phyloP scores from a whole-genome alignment of 2,797 vertebrate species.

The Simalia tracyae region DNA sequence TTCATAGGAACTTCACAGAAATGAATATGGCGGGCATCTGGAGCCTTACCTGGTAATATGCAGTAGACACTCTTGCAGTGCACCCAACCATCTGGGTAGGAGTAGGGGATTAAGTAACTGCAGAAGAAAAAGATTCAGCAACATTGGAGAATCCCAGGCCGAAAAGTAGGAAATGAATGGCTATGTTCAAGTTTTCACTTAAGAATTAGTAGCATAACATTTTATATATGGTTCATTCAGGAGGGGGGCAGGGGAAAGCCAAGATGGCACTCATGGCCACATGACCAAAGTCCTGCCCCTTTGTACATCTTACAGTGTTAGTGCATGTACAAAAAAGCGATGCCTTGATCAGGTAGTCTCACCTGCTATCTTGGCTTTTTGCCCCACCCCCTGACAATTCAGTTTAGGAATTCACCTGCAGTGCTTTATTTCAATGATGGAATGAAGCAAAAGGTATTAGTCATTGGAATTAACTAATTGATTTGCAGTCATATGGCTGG shows the following conservation, averaged over 20 bases:
- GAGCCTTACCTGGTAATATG: neutral
- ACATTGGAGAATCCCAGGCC: neutral
- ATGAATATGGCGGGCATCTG: neutral
- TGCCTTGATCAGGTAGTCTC: neutral
- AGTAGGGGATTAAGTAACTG: neutral
- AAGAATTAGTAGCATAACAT: neutral
- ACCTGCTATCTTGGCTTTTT: neutral
- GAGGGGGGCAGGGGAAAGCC: neutral
- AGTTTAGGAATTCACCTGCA: neutral
- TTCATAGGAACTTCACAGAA: neutral
- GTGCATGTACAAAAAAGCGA: neutral
- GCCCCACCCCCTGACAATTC: neutral
- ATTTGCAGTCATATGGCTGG: neutral
- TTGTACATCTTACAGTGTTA: neutral
- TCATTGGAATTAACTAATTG: constrained; percentile 13
- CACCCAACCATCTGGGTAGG: neutral
- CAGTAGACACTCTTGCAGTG: neutral
- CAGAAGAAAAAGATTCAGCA: neutral
- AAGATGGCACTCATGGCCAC: neutral
- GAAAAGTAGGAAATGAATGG: neutral
- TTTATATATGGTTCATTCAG: neutral
- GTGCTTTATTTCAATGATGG: neutral
- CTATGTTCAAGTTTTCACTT: neutral
- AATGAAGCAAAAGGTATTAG: neutral
- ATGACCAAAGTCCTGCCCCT: neutral